Conservation (phyloP, 2,113 vertebrate species). For the Uria aalge region DNA sequence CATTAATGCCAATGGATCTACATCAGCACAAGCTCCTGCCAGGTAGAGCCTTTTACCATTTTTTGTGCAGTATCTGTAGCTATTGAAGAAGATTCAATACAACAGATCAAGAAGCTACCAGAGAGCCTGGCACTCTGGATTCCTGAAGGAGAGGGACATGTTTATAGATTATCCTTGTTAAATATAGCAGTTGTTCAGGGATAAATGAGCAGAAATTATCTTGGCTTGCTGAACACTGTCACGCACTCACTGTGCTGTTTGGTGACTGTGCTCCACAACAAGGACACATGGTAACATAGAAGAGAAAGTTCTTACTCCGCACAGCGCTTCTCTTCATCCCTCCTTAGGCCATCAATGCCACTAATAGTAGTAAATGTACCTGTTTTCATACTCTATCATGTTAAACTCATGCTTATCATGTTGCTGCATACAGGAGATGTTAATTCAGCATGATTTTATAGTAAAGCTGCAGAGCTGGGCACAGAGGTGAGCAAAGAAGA, state of each 20-base stretch:
- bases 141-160: neutral
- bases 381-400: neutral
- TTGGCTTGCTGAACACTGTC: neutral
- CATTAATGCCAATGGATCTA: rapidly evolving
- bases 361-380: neutral
- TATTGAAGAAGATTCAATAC: neutral
- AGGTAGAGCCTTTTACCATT: neutral
- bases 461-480: neutral
- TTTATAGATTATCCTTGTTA: neutral
- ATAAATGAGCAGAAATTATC: neutral
- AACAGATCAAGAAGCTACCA: neutral
- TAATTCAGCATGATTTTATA: neutral
- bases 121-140: neutral
- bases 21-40: neutral
- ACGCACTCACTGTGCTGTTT: neutral
- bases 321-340: neutral
- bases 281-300: neutral
- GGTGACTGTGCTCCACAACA: neutral
- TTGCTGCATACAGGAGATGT: neutral
- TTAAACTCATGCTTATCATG: neutral
- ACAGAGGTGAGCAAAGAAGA: neutral
- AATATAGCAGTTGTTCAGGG: neutral
- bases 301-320: neutral
- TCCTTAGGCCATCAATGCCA: neutral
- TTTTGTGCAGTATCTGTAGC: neutral